These are phyloP conservation scores for Drosophila silvestris DNA, from an alignment of 2,888 invertebrate genomes.

Conservation along the genomic window DNA sequence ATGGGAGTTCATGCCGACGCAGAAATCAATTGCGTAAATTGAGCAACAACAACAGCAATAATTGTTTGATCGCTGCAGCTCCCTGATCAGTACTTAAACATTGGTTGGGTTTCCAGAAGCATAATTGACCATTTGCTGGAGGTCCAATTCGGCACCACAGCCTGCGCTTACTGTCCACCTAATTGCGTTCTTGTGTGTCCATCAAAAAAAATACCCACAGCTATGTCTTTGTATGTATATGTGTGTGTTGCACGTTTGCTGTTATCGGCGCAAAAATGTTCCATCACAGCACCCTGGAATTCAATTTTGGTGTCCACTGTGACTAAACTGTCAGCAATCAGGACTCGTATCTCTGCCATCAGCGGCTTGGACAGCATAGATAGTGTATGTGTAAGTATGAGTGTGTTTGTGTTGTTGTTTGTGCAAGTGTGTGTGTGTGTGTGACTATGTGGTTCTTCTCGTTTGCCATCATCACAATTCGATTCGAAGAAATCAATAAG, in stretches of 20 bases:
- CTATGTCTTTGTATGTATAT: not conserved
- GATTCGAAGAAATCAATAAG: conserved; percentile 67
- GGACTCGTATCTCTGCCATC: conserved; percentile 1
- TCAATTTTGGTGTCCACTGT: conserved; percentile 35
- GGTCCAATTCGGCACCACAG: conserved; percentile 21
- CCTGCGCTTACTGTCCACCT: conserved; percentile 15
- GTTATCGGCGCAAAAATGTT: conserved; percentile 34
- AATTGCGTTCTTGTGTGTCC: conserved; percentile 44
- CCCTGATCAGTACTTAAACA: not conserved
- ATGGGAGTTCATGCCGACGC: not conserved
- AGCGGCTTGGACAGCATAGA: conserved; percentile 8
- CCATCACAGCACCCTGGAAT: conserved; percentile 46
- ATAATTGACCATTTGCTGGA: conserved; percentile 8
- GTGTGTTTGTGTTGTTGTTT: not conserved
- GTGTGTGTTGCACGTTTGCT: conserved; percentile 12
- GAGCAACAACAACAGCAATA: not conserved
- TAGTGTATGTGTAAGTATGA: not conserved
- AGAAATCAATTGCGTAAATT: not conserved
- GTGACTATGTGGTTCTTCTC: conserved; percentile 21
- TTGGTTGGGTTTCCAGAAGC: not conserved
- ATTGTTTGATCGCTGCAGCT: not conserved
- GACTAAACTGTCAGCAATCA: conserved; percentile 9
- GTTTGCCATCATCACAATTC: conserved; percentile 33
- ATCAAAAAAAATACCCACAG: conserved; percentile 13
- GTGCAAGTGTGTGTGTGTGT: too few relatives aligned